Percentiles rank a stretch among this genome's conserved stretches.
Conservation (phyloP, 2,113 vertebrate species). For the Sinocyclocheilus grahami region DNA sequence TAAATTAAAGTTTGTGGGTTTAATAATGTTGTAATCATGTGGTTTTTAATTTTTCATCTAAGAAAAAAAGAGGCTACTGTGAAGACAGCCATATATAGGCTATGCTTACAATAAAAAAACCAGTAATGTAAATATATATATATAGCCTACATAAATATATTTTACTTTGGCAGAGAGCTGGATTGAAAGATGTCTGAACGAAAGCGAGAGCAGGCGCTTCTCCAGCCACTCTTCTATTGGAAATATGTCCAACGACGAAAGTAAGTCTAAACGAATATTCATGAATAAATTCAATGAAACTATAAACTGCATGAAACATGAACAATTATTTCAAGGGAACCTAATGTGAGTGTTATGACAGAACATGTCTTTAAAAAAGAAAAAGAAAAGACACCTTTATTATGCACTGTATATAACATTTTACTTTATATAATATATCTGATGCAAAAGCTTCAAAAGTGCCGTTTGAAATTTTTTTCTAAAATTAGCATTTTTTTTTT, state of each 20-base stretch:
- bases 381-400: not conserved
- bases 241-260: slow-evolving; percentile 97
- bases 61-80: slow-evolving; percentile 6
- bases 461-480: too few relatives aligned
- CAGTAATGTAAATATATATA: not conserved
- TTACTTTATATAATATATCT: too few relatives aligned
- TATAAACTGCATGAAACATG: not conserved
- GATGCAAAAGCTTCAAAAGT: too few relatives aligned
- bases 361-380: not conserved
- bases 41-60: not conserved
- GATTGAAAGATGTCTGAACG: slow-evolving; percentile 99
- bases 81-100: not conserved
- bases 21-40: too few relatives aligned
- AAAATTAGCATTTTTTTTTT: too few relatives aligned
- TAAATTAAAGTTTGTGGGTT: not conserved
- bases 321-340: not conserved
- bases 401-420: too few relatives aligned
- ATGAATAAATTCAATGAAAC: not conserved
- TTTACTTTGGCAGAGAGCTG: slow-evolving; percentile 89
- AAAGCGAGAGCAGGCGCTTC: slow-evolving; percentile 96
- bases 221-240: slow-evolving; percentile 96
- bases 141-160: too few relatives aligned
- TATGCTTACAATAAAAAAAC: not conserved
- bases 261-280: slow-evolving; percentile 77
- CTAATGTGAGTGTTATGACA: not conserved